phyloP scores from a whole-genome alignment of 2,888 invertebrate species.

The Dexiosoma caninum region DNA sequence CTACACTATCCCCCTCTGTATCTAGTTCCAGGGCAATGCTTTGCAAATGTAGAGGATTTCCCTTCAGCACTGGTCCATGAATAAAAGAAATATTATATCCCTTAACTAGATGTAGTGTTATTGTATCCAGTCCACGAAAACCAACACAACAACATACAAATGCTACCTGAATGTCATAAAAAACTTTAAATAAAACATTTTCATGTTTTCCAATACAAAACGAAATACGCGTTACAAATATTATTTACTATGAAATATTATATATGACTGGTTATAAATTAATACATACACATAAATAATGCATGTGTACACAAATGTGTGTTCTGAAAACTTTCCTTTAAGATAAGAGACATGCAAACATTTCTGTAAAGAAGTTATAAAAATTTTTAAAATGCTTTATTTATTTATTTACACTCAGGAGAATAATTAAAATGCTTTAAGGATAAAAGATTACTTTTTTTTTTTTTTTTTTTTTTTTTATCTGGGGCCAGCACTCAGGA shows the following conservation, averaged over 20 bases:
- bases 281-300: background rate
- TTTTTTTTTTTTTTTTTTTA: background rate
- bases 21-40: too few species aligned
- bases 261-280: slow-evolving; percentile 5
- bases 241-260: background rate
- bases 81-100: too few species aligned
- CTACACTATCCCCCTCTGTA: too few species aligned
- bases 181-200: too few species aligned
- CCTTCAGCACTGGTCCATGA: too few species aligned
- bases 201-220: background rate
- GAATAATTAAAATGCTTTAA: slow-evolving; percentile 6
- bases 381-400: background rate
- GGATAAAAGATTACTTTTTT: background rate
- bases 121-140: too few species aligned
- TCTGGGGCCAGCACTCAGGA: too few species aligned
- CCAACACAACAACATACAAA: too few species aligned
- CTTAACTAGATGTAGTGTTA: too few species aligned
- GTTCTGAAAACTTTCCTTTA: slow-evolving; percentile 10
- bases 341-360: slow-evolving; percentile 2
- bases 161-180: too few species aligned
- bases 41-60: too few species aligned
- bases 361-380: background rate
- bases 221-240: background rate
- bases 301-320: background rate
- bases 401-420: slow-evolving; percentile 16